Conservation (phyloP, 1,140 invertebrate species). For the Drosophila lacertosa region DNA sequence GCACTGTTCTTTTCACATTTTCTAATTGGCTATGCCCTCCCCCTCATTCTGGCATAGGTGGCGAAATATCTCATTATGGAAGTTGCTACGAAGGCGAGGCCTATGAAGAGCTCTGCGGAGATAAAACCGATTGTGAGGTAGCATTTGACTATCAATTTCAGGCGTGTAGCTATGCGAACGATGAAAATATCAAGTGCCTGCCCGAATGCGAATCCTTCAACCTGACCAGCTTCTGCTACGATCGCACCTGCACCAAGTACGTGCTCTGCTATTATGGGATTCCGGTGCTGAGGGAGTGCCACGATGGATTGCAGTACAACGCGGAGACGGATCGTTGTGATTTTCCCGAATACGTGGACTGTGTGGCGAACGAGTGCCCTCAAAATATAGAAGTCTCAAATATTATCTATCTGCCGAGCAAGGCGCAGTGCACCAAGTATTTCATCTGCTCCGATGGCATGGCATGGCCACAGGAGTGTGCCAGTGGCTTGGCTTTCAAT, state of each 20-base stretch:
- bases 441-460: constrained; percentile 67
- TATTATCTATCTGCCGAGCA: constrained; percentile 66
- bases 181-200: constrained; percentile 25
- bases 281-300: constrained; percentile 58
- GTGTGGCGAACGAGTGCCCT: constrained; percentile 72
- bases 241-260: constrained; percentile 77
- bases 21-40: no score
- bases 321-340: constrained; percentile 72
- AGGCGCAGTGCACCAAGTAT: constrained; percentile 66
- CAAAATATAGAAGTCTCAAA: constrained; percentile 38
- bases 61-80: background rate
- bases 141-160: constrained; percentile 48
- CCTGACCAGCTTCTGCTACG: constrained; percentile 61
- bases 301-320: constrained; percentile 72
- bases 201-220: constrained; percentile 8
- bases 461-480: constrained; percentile 55
- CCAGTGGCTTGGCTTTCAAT: constrained; percentile 62
- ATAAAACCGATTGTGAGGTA: constrained; percentile 11
- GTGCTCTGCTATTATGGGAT: constrained; percentile 64
- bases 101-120: background rate
- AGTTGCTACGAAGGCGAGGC: constrained; percentile 1
- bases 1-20: no score
- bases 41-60: background rate
- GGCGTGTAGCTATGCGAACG: constrained; percentile 1
- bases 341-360: constrained; percentile 74